Base-by-base conservation (phyloP, 2,888 invertebrate species). In the Cataglyphis cursor region DNA sequence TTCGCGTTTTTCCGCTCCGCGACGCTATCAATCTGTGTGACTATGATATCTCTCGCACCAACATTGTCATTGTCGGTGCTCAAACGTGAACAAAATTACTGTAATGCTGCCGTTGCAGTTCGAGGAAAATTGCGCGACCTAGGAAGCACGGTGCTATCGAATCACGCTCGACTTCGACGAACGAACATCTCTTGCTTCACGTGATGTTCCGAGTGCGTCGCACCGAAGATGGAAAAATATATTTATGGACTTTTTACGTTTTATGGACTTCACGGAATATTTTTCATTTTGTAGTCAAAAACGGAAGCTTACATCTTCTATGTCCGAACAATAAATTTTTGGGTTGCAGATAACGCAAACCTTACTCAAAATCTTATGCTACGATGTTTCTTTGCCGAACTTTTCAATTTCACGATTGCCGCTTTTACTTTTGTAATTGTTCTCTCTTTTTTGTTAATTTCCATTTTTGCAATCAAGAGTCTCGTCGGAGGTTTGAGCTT, bases 251-350 rank as follows among this genome's bases (percentile, higher is more conserved):
- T 57, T 15, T 28, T 28, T 28, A 28, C 31, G 44, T 4, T 21
- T 59, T 44, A 35, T 21, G 44, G 68, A 38, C 21, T 57, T 15
- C 10, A 8, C 21, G 31, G 18, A 21, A 68, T 44, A 21, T 59
- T 59, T 31, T 59, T 59, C 41, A 28, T 21, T n/a, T 24, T 38
- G 12, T 54, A 65, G 24, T 48, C 18, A 35, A 35, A 38, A 66
- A 8, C 78, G 44, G 35, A 24, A 80, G 35, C 44, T 81, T 88
- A 41, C 12, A 89, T 90, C 85, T 81, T 78, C 31, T 41, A 85
- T n/a, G 65, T 90, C 91, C 64, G 64, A 83, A 86, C 90, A 91
- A 82, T 91, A 91, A 84, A 91, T 84, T 85, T 90, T 80, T 81
- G 89, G 89, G 59, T 85, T 70, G 85, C 91, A 91, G 62, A 35